Evolutionary conservation across 2,888 invertebrate species (phyloP).

Genomic region (Coleophora flavipennella): DNA sequence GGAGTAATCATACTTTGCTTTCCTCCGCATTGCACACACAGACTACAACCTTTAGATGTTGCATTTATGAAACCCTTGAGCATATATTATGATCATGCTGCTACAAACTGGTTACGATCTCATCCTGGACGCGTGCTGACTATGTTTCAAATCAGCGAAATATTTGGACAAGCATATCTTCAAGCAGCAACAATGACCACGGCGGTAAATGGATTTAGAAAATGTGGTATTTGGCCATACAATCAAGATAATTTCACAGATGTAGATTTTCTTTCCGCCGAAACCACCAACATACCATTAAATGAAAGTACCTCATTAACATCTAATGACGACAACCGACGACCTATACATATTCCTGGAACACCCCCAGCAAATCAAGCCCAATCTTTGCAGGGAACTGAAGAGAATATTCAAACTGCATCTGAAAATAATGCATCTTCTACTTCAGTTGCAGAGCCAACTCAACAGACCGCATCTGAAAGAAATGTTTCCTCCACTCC

Average conservation of each 20-base stretch:
- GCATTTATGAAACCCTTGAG: constrained; percentile 18
- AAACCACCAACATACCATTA: constrained; percentile 13
- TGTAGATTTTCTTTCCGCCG: constrained; percentile 17
- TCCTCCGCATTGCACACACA: constrained; percentile 18
- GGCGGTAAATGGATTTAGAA: constrained; percentile 17
- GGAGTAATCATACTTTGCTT: constrained; percentile 16
- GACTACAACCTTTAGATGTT: constrained; percentile 13
- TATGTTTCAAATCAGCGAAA: constrained; percentile 18
- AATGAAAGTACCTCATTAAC: not conserved
- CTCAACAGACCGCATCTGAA: too few relatives aligned
- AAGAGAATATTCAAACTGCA: too few relatives aligned
- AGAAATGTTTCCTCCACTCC: too few relatives aligned
- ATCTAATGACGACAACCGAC: not conserved
- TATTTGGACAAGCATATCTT: constrained; percentile 20
- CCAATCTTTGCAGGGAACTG: not conserved
- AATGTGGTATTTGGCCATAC: constrained; percentile 19
- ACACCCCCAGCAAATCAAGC: constrained; percentile 1
- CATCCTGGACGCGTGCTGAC: constrained; percentile 18
- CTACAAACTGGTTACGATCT: constrained; percentile 16
- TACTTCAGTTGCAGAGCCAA: too few relatives aligned
- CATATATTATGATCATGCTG: constrained; percentile 16
- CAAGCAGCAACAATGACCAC: constrained; percentile 21
- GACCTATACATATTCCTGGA: not conserved
- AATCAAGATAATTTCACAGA: constrained; percentile 18
- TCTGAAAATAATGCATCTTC: too few relatives aligned